These are phyloP conservation scores for Invenusta paracnida DNA, from an alignment of 2,888 invertebrate species.

Conservation along the genomic window DNA sequence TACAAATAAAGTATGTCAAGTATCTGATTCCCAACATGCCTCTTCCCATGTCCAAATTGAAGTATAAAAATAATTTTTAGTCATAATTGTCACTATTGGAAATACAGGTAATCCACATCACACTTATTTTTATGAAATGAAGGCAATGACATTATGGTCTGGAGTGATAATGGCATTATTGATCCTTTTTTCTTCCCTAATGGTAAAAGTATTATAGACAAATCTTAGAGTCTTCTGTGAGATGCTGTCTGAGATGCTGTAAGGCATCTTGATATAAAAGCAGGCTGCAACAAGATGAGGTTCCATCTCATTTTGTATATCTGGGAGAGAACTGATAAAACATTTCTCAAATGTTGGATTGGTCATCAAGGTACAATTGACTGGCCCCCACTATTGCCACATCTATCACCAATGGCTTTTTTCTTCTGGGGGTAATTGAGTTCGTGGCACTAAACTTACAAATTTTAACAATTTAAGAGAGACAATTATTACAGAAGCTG, in stretches of 20 bases:
- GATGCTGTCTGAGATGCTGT: neutral
- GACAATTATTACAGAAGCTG: neutral
- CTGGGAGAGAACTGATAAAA: neutral
- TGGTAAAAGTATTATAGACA: neutral
- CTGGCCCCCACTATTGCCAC: neutral
- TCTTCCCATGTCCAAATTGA: too few species aligned
- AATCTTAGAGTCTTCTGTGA: neutral
- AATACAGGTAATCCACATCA: neutral
- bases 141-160: neutral
- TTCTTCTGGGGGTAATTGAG: neutral
- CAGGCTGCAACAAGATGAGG: neutral
- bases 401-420: neutral
- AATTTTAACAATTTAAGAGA: neutral
- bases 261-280: neutral
- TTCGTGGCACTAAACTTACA: neutral
- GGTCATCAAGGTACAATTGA: neutral
- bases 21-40: too few species aligned
- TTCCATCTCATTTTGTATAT: neutral
- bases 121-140: neutral
- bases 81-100: neutral
- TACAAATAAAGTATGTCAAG: too few species aligned
- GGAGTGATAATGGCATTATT: neutral
- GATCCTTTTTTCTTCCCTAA: neutral
- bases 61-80: too few species aligned
- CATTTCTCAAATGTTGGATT: neutral